These are phyloP conservation scores for Brachypterus glaber DNA, from an alignment of 2,888 invertebrate species.

Conservation along the genomic window DNA sequence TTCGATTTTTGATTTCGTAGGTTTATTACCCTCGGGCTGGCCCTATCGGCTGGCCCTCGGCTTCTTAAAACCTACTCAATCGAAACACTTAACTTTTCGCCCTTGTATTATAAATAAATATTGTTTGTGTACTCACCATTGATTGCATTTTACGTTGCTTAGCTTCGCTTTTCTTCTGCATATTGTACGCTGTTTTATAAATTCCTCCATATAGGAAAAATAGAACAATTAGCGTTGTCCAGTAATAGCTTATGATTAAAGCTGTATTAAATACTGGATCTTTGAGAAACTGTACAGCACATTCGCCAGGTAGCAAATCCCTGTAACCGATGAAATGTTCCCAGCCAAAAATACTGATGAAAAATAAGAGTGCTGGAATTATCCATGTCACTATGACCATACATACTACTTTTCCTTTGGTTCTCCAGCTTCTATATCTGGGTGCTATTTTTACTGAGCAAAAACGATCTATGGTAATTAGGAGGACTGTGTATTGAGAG, in stretches of 20 bases:
- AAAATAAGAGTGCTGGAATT: slow-evolving; percentile 90
- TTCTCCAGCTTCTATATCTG: slow-evolving; percentile 93
- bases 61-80: too few relatives aligned
- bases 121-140: too few relatives aligned
- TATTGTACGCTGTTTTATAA: slow-evolving; percentile 92
- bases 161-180: slow-evolving; percentile 95
- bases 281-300: slow-evolving; percentile 94
- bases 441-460: slow-evolving; percentile 99
- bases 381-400: slow-evolving; percentile 97
- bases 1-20: too few relatives aligned
- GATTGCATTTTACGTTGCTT: slow-evolving; percentile 94
- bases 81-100: too few relatives aligned
- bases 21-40: too few relatives aligned
- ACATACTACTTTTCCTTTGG: slow-evolving; percentile 84
- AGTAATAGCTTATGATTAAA: slow-evolving; percentile 93
- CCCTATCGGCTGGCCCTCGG: too few relatives aligned
- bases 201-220: slow-evolving; percentile 95
- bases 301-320: slow-evolving; percentile 78
- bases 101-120: too few relatives aligned
- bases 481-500: slow-evolving; percentile 96
- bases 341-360: slow-evolving; percentile 98
- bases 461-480: slow-evolving; percentile 97
- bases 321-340: slow-evolving; percentile 93
- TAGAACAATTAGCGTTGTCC: slow-evolving; percentile 92
- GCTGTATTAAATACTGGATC: slow-evolving; percentile 96